A percentile compares a stretch with the other conserved stretches of the same genome.
Evolutionary conservation across 1,140 invertebrate species (phyloP).

Genomic region (Caenorhabditis brenneri): DNA sequence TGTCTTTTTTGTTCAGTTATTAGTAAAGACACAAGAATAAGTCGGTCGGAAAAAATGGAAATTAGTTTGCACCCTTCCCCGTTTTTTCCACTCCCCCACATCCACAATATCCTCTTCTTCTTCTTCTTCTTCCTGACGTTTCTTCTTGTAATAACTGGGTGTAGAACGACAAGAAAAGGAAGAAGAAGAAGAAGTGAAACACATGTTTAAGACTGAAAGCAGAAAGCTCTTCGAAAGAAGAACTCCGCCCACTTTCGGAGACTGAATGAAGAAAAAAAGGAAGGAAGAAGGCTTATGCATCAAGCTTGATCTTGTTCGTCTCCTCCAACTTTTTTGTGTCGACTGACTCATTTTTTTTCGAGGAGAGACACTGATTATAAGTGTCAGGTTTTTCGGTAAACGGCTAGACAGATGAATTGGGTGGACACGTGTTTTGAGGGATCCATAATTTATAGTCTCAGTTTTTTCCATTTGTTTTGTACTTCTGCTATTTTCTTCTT

Average conservation of each 20-base stretch:
- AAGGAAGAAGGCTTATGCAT: constrained; percentile 21
- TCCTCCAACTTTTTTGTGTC: not conserved
- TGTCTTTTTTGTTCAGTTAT: not conserved
- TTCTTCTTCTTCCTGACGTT: not conserved
- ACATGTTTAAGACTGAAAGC: constrained; percentile 25
- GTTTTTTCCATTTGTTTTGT: not conserved
- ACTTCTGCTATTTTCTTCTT: no score
- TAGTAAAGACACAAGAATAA: constrained; percentile 9
- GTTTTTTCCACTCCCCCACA: not conserved
- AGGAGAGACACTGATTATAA: constrained; percentile 3
- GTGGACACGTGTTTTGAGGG: not conserved
- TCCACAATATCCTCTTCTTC: not conserved
- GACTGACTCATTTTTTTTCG: not conserved
- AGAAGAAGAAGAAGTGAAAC: constrained; percentile 8
- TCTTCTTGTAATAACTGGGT: not conserved
- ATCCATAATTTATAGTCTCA: not conserved
- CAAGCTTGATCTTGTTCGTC: constrained; percentile 37
- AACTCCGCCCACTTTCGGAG: not conserved
- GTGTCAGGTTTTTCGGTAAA: not conserved
- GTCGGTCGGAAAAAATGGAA: constrained; percentile 32
- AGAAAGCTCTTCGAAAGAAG: not conserved
- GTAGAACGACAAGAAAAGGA: not conserved
- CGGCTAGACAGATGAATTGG: not conserved
- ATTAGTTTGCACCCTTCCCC: constrained; percentile 34
- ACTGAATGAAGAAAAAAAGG: not conserved